Conservation (phyloP, 2,113 vertebrate genomes). For the Apodemus sylvaticus region DNA sequence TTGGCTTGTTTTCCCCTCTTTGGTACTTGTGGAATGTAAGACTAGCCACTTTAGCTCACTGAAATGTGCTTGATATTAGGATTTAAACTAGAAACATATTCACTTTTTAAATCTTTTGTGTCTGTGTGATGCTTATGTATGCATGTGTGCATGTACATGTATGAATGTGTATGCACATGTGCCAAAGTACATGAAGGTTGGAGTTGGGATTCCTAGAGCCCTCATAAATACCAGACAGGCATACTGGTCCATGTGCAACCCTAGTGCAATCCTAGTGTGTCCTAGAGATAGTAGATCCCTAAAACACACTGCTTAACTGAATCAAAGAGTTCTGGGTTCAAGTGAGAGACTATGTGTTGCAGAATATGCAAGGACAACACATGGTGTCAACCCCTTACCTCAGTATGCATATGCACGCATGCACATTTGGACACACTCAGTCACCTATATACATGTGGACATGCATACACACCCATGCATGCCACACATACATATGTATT, state of each 20-base stretch:
- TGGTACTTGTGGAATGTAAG: conserved; percentile 35
- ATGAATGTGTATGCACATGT: neutral
- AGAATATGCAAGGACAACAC: neutral
- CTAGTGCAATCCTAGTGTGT: no score
- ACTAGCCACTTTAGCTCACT: conserved; percentile 5
- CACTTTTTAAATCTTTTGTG: neutral
- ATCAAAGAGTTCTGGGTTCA: neutral
- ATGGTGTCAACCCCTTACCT: no score
- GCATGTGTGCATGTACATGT: neutral
- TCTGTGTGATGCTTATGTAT: neutral
- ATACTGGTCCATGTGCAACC: neutral
- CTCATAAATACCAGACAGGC: neutral
- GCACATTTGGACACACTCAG: neutral
- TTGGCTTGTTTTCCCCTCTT: neutral
- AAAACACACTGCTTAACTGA: neutral
- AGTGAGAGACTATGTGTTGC: neutral
- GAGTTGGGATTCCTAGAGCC: neutral
- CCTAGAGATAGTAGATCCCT: neutral
- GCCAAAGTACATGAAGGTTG: neutral
- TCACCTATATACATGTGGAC: neutral
- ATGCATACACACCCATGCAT: neutral
- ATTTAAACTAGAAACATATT: conserved; percentile 43
- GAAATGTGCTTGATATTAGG: conserved; percentile 35
- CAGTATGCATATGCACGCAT: neutral
- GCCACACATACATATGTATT: neutral